Conservation (phyloP, 2,888 invertebrate genomes). For the Psylliodes chrysocephalus region DNA sequence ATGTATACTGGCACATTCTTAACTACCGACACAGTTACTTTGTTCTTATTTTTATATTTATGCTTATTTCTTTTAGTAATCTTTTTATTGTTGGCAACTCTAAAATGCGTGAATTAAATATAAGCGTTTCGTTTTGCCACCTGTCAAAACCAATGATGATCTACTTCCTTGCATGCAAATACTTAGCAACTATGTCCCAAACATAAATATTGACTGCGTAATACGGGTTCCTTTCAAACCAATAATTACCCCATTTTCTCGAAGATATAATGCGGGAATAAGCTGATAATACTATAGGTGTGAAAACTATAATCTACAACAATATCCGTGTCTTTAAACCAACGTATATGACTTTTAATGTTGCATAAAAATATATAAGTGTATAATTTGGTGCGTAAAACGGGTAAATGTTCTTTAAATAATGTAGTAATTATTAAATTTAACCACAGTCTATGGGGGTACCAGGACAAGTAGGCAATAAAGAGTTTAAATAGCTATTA, state of each 20-base stretch:
- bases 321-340: neutral
- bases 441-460: constrained; percentile 4
- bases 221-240: constrained; percentile 6
- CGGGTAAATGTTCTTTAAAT: neutral
- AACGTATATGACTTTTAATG: constrained; percentile 1
- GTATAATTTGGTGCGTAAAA: neutral
- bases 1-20: too few species aligned
- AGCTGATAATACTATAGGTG: constrained; percentile 10
- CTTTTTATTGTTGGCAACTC: too few species aligned
- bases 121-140: too few species aligned
- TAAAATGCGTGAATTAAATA: too few species aligned
- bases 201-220: neutral
- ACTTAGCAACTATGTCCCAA: neutral
- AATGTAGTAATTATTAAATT: constrained; percentile 1
- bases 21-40: too few species aligned
- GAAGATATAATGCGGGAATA: constrained; percentile 13
- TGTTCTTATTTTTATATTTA: too few species aligned
- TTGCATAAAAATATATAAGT: neutral
- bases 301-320: constrained; percentile 8
- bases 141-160: too few species aligned
- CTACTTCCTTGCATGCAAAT: neutral
- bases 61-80: too few species aligned
- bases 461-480: constrained; percentile 11
- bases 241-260: neutral
- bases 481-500: constrained; percentile 4